Percentiles rank a stretch among this genome's conserved stretches.
Evolutionary conservation across 2,113 vertebrate genomes (phyloP).

Genomic region (Balaeniceps rex): DNA sequence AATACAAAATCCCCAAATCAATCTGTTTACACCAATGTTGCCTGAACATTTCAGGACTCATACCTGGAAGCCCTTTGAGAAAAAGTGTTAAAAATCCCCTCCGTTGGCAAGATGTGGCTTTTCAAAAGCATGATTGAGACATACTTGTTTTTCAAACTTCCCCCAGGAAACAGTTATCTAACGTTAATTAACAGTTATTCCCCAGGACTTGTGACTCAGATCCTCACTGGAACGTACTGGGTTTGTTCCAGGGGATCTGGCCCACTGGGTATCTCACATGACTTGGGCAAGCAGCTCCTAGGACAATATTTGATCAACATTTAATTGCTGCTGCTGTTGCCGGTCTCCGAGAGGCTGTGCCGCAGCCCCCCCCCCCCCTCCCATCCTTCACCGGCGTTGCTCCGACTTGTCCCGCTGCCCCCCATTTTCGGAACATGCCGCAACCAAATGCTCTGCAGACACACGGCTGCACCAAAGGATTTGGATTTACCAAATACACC

Average conservation of each 20-base stretch:
- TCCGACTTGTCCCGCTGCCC: background rate
- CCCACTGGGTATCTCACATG: background rate
- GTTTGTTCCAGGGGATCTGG: background rate
- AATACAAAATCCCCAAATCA: background rate
- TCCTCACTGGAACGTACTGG: background rate
- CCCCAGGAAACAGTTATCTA: background rate
- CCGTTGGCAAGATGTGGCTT: background rate
- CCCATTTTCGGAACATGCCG: background rate
- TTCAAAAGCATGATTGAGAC: background rate
- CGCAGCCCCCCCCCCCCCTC: background rate
- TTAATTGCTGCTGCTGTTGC: background rate
- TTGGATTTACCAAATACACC: background rate
- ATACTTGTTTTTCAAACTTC: background rate
- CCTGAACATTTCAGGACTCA: background rate
- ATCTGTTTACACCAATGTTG: background rate
- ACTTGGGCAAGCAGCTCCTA: background rate
- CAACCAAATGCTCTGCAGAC: background rate
- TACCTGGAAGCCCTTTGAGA: slow-evolving; percentile 30
- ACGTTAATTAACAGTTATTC: background rate
- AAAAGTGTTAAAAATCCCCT: background rate
- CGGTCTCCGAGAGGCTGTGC: background rate
- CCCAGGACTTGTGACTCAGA: background rate
- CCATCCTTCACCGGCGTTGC: background rate
- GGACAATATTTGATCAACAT: background rate
- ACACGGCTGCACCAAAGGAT: background rate